Percentiles rank a stretch among this genome's conserved stretches.
phyloP scores from a whole-genome alignment of 2,888 invertebrate species.

The Antheraea yamamai region DNA sequence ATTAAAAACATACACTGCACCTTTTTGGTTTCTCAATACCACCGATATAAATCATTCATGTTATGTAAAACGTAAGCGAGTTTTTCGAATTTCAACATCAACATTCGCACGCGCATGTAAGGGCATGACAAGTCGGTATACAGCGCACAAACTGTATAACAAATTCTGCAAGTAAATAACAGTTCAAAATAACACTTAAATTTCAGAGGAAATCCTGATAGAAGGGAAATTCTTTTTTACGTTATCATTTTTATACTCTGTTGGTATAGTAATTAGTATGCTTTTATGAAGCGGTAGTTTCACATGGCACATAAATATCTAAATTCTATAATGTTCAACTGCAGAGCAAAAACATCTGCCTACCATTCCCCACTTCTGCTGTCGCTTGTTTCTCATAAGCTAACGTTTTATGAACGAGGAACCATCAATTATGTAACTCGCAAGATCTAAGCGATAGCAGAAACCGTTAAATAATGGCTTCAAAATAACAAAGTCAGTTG shows the following conservation, averaged over 20 bases:
- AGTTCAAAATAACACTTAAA: background rate
- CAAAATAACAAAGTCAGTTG: no score
- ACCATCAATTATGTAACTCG: background rate
- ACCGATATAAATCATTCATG: slow-evolving; percentile 4
- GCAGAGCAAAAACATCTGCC: background rate
- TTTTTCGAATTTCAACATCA: slow-evolving; percentile 10
- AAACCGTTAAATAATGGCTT: no score
- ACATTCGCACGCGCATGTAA: background rate
- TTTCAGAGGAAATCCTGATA: background rate
- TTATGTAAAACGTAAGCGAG: slow-evolving; percentile 11
- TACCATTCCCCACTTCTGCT: background rate
- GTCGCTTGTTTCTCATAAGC: background rate
- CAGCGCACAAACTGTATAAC: background rate
- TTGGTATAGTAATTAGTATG: background rate
- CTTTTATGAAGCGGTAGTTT: background rate
- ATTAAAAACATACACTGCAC: background rate
- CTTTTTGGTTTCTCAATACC: background rate
- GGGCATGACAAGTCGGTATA: background rate
- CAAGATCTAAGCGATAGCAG: no score
- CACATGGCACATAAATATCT: background rate
- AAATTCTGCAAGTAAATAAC: background rate
- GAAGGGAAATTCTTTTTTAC: no score
- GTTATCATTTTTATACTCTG: no score
- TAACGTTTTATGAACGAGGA: background rate
- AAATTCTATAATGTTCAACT: background rate